Evolutionary conservation across 1,140 invertebrate species (phyloP).

Genomic region (Philotrypesis tridentata): DNA sequence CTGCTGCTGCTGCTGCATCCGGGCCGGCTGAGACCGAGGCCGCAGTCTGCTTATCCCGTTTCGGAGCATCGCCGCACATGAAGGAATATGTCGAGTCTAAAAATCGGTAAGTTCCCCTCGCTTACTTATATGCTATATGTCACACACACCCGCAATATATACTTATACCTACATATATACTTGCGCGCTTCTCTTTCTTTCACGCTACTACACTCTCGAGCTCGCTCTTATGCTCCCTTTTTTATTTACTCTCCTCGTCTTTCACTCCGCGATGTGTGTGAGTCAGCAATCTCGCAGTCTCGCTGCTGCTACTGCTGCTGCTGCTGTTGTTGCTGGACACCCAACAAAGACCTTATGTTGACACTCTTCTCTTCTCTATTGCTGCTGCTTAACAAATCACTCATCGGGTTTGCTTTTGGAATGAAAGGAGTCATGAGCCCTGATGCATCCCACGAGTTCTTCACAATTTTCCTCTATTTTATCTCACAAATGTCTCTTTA

Average conservation of each 20-base stretch:
- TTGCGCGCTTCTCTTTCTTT: not conserved
- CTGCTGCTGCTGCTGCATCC: not conserved
- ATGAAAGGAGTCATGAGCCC: not conserved
- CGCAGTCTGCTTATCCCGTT: slow-evolving; percentile 60
- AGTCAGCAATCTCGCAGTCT: slow-evolving; percentile 18
- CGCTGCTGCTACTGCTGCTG: not conserved
- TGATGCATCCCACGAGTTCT: not conserved
- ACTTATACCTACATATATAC: not conserved
- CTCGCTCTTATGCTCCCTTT: not conserved
- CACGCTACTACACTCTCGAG: not conserved
- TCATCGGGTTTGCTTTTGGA: not conserved
- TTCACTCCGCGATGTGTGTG: not conserved
- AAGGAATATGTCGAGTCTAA: slow-evolving; percentile 79
- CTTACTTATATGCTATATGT: no score
- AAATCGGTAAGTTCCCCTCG: slow-evolving; percentile 75
- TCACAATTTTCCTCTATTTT: not conserved
- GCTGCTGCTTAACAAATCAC: not conserved
- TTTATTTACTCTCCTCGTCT: not conserved
- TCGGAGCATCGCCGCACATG: slow-evolving; percentile 54
- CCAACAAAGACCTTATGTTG: slow-evolving; percentile 28
- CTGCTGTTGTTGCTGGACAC: not conserved
- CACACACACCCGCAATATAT: not conserved
- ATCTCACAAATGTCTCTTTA: not conserved
- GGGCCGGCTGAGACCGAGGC: slow-evolving; percentile 69
- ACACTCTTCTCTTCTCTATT: not conserved